Conservation (phyloP, 2,113 vertebrate species). For the Corythoichthys intestinalis region DNA sequence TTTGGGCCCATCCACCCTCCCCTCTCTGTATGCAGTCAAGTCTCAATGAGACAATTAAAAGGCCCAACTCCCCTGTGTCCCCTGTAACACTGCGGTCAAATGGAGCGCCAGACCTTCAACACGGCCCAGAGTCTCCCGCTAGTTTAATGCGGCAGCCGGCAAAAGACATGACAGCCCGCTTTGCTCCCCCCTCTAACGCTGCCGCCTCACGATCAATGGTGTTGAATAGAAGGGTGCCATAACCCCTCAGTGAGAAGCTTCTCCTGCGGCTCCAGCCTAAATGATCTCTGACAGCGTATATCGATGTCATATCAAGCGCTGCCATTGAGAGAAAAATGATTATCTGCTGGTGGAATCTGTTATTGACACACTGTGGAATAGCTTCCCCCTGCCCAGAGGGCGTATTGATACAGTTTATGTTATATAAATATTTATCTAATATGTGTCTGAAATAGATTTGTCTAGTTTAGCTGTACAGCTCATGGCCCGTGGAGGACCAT, state of each 20-base stretch:
- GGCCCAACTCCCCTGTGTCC: slow-evolving; percentile 73
- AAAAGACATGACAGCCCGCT: slow-evolving; percentile 43
- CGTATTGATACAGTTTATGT: slow-evolving; percentile 94
- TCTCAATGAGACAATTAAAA: slow-evolving; percentile 83
- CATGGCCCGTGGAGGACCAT: slow-evolving; percentile 78
- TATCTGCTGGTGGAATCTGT: slow-evolving; percentile 95
- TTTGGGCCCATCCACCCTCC: slow-evolving; percentile 69
- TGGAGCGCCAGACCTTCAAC: slow-evolving; percentile 49
- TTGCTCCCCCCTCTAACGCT: slow-evolving; percentile 35
- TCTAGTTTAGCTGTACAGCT: slow-evolving; percentile 68
- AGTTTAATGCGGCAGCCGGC: slow-evolving; percentile 42
- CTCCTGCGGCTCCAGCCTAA: slow-evolving; percentile 55
- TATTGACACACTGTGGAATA: slow-evolving; percentile 94
- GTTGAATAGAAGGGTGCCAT: slow-evolving; percentile 55
- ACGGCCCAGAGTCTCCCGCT: slow-evolving; percentile 14
- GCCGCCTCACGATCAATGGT: slow-evolving; percentile 52
- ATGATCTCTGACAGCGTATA: slow-evolving; percentile 80
- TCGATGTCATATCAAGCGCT: slow-evolving; percentile 88
- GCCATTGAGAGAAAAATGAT: slow-evolving; percentile 79
- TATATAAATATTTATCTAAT: slow-evolving; percentile 99
- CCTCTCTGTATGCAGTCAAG: slow-evolving; percentile 70
- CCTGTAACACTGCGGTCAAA: slow-evolving; percentile 69
- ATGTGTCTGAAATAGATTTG: slow-evolving; percentile 90
- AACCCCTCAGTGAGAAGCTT: slow-evolving; percentile 42
- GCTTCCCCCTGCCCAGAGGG: slow-evolving; percentile 74